Base-by-base conservation (phyloP, 2,113 vertebrate species). In the Rhagologus leucostigma region DNA sequence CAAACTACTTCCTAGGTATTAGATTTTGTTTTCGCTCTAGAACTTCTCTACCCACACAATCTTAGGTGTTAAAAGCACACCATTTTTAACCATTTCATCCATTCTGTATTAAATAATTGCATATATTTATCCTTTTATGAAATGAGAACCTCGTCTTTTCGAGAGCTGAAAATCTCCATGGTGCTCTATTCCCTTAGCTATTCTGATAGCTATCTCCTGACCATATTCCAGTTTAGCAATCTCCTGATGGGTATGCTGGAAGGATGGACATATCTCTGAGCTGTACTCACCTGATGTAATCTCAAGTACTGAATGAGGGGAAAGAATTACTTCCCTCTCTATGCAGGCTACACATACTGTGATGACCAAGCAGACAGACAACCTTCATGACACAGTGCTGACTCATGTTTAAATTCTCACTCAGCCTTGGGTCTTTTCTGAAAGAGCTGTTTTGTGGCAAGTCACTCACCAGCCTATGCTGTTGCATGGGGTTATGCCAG, bases 11-110 rank as follows among this genome's bases (percentile, higher is more conserved):
- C 53, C 32, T 63, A 75, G 11, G 10, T 70, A 74, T 70, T 57
- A 68, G 67, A 76, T 90, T 90, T 80, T 63, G 57, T 65, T 93
- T 97, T 94, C 60, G 83, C 17, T 91, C 85, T 46, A 92, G 73
- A 95, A 86, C n/a, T 81, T 63, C 52, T 83, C 79, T 84, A 44
- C 62, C 73, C 76, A 95, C 76, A 86, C 30, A 83, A 30, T 70
- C 32, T 77, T 50, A 87, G 71, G 57, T 84, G 35, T 67, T 90
- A 76, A 84, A 96, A 95, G 57, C 24, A 87, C 32, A 69, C 11
- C 13, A 50, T 68, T 49, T 84, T 84, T 42, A 79, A 70, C 24
- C 4, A 65, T n/a, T n/a, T n/a, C n/a, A n/a, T 11, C n/a, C 13
- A 59, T 65, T 92, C 71, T 69, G n/a, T 77, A 89, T 92, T 82